Conservation (phyloP, 2,113 vertebrate species). For the Phoxinus phoxinus region DNA sequence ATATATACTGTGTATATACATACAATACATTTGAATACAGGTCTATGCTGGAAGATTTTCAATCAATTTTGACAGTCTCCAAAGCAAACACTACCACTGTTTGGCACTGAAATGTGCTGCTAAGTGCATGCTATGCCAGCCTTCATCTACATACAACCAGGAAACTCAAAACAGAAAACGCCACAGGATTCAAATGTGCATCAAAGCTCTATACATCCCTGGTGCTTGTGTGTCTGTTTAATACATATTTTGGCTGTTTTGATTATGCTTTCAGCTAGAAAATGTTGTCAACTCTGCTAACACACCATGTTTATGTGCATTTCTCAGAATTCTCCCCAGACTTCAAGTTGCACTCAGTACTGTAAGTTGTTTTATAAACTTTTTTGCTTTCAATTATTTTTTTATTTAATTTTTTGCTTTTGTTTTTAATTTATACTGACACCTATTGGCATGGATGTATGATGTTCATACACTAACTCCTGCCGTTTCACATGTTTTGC, state of each 20-base stretch:
- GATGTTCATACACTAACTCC: background rate
- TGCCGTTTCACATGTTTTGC: background rate
- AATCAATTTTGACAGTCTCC: conserved; percentile 68
- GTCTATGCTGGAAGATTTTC: conserved; percentile 69
- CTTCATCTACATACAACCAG: background rate
- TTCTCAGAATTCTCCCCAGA: background rate
- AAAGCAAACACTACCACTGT: conserved; percentile 76
- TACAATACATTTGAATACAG: conserved; percentile 50
- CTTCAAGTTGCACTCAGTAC: background rate
- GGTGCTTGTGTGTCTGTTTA: background rate
- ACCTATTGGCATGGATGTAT: background rate
- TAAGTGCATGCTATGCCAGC: conserved; percentile 63
- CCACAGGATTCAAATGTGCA: background rate
- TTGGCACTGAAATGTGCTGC: conserved; percentile 69
- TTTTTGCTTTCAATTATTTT: background rate
- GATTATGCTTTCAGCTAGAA: background rate
- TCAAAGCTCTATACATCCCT: background rate
- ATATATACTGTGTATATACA: too few species aligned
- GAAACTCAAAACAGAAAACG: background rate
- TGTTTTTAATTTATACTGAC: too few species aligned
- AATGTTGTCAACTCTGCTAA: background rate
- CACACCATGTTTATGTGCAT: background rate
- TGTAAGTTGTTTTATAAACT: background rate
- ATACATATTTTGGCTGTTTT: background rate
- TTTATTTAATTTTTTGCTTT: background rate